Base-by-base conservation (phyloP, 1,140 invertebrate genomes). In the Neelides sp. region DNA sequence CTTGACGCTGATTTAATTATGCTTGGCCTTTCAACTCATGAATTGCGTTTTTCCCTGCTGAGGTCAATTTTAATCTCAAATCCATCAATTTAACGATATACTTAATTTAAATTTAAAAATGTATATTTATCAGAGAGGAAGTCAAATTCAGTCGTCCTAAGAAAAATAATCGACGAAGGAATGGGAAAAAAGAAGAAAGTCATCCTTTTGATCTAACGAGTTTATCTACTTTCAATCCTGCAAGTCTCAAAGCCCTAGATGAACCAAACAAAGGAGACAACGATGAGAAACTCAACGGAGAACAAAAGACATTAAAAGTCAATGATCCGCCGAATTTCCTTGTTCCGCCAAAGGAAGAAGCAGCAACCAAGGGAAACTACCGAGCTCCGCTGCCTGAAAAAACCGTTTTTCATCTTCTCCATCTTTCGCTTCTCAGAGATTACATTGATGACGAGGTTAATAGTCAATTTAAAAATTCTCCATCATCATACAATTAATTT, bases 1-100 rank as follows among this genome's bases (percentile, higher is more conserved):
- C 71, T 95, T 7, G 93, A 98, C 72, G 92, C 92, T 17, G 93
- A 98, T 76, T 73, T 98, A 44, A 91, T 97, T 52, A 94, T 96
- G 79, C 69, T 97, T 39, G 89, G 90, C 4, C 71, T 95, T 41
- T 89, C 88, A 61, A 84, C 85, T 3, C 92, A 96, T 68, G 91
- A 98, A 41, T 39, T 60, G 1, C 35, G 43, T 15, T 60, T 60
- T 47, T 57, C 58, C 7, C 49, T 60, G 28, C 30, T 60, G 1
- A 32, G 58, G 58, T 59, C 44, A 26, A 3, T 39, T 20, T 8
- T 23, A 44, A 24, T 4, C 20, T 27, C 20, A 27, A 27, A 28
- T 7, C 35, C 12, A 30, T 8, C 28, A n/a, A 32, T 15, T 49
- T 52, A 51, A 50, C 23, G 19, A 2, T 50, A 54, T 50, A 37